Evolutionary conservation across 2,113 vertebrate genomes (phyloP).

Genomic region (Anguilla rostrata): DNA sequence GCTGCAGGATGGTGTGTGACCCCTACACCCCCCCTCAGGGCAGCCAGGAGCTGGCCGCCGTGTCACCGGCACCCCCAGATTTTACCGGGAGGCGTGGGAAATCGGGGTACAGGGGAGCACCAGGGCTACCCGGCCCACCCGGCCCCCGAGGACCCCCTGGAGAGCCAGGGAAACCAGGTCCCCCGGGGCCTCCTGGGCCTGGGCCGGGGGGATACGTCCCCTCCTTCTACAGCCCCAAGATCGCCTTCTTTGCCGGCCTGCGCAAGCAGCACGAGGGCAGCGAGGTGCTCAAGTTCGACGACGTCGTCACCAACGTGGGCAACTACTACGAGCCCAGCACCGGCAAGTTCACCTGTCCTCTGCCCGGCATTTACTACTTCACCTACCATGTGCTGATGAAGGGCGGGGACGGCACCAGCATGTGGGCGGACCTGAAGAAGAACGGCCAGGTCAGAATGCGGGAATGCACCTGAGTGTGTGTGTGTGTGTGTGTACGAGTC

Average conservation of each 20-base stretch:
- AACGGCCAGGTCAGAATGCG: slow-evolving; percentile 83
- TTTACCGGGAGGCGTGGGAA: slow-evolving; percentile 82
- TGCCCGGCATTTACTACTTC: slow-evolving; percentile 95
- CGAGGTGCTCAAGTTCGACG: slow-evolving; percentile 92
- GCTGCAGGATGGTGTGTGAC: slow-evolving; percentile 90
- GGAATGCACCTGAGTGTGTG: slow-evolving; percentile 24
- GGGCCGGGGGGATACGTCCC: slow-evolving; percentile 85
- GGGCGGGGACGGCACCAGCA: slow-evolving; percentile 93
- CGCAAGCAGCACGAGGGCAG: slow-evolving; percentile 90
- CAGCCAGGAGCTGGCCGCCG: slow-evolving; percentile 74
- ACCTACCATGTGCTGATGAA: slow-evolving; percentile 97
- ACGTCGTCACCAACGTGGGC: slow-evolving; percentile 95
- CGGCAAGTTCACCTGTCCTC: slow-evolving; percentile 94
- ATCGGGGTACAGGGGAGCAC: slow-evolving; percentile 80
- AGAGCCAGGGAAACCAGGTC: slow-evolving; percentile 86
- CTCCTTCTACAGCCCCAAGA: slow-evolving; percentile 87
- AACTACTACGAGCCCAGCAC: slow-evolving; percentile 96
- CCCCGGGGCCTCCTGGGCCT: slow-evolving; percentile 83
- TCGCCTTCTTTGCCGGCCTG: slow-evolving; percentile 93
- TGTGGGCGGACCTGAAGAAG: slow-evolving; percentile 95
- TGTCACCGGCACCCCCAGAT: slow-evolving; percentile 76
- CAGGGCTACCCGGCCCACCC: slow-evolving; percentile 75
- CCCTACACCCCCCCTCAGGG: slow-evolving; percentile 76
- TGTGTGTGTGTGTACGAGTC: slow-evolving; percentile 11
- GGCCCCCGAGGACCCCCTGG: slow-evolving; percentile 83